These are phyloP conservation scores for Beris morrisii DNA, from an alignment of 2,888 invertebrate species.

Conservation along the genomic window DNA sequence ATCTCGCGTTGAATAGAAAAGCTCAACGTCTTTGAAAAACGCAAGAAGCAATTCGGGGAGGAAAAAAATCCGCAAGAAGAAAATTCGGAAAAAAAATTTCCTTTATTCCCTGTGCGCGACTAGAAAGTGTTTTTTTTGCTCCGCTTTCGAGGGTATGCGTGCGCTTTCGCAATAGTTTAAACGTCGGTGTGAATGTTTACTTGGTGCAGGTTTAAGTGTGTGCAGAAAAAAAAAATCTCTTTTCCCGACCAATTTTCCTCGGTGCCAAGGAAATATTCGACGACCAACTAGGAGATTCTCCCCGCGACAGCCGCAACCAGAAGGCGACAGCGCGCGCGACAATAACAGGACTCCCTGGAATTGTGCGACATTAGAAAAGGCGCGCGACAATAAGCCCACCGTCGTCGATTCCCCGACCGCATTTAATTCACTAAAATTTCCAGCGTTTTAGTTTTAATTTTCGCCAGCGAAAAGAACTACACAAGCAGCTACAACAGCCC, in stretches of 20 bases:
- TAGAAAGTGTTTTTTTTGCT: slow-evolving; percentile 13
- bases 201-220: slow-evolving; percentile 16
- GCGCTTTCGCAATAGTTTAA: slow-evolving; percentile 21
- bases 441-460: no score
- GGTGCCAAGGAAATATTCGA: not conserved
- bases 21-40: no score
- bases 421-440: no score
- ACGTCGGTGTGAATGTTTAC: slow-evolving; percentile 20
- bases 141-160: slow-evolving; percentile 15
- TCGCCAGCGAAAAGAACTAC: no score
- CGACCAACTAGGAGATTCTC: not conserved
- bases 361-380: no score
- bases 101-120: slow-evolving; percentile 12
- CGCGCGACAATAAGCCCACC: no score
- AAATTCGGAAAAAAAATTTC: slow-evolving; percentile 4
- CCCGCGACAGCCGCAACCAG: not conserved
- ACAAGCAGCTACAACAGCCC: no score
- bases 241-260: not conserved
- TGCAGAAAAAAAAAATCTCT: not conserved
- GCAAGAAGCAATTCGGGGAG: no score
- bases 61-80: not conserved
- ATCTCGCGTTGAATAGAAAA: no score
- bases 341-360: not conserved
- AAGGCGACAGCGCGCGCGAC: not conserved
- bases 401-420: no score